A percentile compares a stretch with the other conserved stretches of the same genome.
Conservation (phyloP, 2,888 invertebrate genomes). For the Agriotes lineatus region DNA sequence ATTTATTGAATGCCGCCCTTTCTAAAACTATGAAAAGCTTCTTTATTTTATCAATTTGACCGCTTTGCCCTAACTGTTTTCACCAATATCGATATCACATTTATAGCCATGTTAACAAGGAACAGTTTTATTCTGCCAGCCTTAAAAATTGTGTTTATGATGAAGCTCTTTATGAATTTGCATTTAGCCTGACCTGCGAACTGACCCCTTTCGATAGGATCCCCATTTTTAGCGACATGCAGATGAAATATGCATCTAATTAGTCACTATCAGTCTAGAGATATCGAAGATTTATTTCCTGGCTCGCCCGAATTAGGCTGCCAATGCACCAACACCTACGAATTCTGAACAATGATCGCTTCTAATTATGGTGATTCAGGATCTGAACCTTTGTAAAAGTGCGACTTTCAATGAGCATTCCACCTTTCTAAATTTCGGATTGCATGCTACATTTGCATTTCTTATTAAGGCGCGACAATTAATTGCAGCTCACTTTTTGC, state of each 20-base stretch:
- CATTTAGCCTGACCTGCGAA: slow-evolving; percentile 3
- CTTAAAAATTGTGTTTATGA: too few relatives aligned
- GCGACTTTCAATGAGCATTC: neutral
- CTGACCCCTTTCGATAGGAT: slow-evolving; percentile 1
- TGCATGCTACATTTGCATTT: neutral
- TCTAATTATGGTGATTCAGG: slow-evolving; percentile 1
- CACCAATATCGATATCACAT: too few relatives aligned
- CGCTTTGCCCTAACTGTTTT: too few relatives aligned
- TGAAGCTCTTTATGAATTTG: neutral
- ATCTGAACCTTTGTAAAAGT: neutral
- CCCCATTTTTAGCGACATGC: slow-evolving; percentile 5
- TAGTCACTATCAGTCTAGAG: neutral
- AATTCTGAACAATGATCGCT: slow-evolving; percentile 7
- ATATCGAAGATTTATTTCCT: neutral
- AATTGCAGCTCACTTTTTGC: too few relatives aligned
- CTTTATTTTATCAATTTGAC: too few relatives aligned
- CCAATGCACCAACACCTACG: too few relatives aligned
- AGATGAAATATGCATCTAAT: neutral
- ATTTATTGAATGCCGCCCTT: too few relatives aligned
- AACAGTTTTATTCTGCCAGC: too few relatives aligned
- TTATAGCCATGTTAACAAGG: too few relatives aligned
- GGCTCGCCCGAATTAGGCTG: too few relatives aligned
- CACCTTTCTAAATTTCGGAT: slow-evolving; percentile 2
- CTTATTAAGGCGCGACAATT: neutral
- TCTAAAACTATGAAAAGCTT: too few relatives aligned